These are phyloP conservation scores for Tragelaphus oryx DNA, from an alignment of 2,797 vertebrate species.

Conservation along the genomic window DNA sequence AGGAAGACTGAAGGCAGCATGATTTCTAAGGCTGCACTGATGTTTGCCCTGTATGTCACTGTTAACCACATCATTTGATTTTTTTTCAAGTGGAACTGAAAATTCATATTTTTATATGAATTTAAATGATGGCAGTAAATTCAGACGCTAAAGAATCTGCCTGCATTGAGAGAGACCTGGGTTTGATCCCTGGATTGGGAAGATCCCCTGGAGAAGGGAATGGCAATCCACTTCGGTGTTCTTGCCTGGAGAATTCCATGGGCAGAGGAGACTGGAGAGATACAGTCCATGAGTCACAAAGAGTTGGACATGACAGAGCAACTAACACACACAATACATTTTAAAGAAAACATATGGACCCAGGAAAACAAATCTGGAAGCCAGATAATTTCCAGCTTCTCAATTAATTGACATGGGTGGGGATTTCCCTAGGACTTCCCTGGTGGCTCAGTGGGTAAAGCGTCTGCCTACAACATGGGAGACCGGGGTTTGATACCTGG, in stretches of 20 bases:
- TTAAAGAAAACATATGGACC: not conserved
- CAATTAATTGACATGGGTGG: not conserved
- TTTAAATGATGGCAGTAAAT: not conserved
- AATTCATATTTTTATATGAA: conserved; percentile 6
- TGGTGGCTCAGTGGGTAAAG: too few species aligned
- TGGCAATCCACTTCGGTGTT: not conserved
- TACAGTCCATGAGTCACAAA: not conserved
- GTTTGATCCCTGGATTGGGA: not conserved
- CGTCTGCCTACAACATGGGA: too few species aligned
- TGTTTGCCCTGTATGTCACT: not conserved
- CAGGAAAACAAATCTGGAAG: conserved; percentile 35
- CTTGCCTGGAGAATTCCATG: not conserved
- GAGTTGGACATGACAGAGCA: not conserved
- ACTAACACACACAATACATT: not conserved
- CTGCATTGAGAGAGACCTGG: fast-evolving
- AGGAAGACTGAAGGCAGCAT: not conserved
- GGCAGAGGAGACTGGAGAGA: not conserved
- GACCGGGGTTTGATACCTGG: too few species aligned
- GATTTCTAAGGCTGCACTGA: not conserved
- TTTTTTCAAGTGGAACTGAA: conserved; percentile 32
- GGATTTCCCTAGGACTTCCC: not conserved
- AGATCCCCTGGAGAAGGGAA: not conserved
- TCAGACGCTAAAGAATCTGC: not conserved
- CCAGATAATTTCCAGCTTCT: not conserved
- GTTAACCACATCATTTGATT: not conserved